phyloP scores from a whole-genome alignment of 1,140 invertebrate species.

The Metaphire vulgaris region DNA sequence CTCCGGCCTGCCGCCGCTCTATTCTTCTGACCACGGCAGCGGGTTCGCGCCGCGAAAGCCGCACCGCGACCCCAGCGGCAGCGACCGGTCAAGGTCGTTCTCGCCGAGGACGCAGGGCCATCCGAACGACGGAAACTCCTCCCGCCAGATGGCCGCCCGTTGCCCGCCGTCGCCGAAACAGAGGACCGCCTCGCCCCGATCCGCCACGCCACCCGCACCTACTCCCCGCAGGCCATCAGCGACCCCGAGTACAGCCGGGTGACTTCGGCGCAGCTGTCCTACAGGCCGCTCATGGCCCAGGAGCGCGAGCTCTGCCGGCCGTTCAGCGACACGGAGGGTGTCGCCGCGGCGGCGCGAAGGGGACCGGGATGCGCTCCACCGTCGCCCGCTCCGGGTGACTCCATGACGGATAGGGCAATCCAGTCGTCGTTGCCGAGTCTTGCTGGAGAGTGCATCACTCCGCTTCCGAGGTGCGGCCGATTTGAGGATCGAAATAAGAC shows the following conservation, averaged over 20 bases:
- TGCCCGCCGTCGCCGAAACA: constrained; percentile 7
- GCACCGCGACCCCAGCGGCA: neutral
- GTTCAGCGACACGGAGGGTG: constrained; percentile 28
- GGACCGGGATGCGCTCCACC: constrained; percentile 23
- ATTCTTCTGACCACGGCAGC: neutral
- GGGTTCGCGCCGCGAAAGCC: neutral
- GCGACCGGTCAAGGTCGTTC: constrained; percentile 1
- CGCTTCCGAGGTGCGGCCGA: constrained; percentile 29
- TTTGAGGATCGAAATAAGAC: constrained; percentile 37
- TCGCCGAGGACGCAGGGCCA: neutral
- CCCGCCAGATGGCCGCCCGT: neutral
- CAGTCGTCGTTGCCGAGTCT: constrained; percentile 55
- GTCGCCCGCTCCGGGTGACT: constrained; percentile 33
- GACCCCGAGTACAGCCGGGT: constrained; percentile 35
- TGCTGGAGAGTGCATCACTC: constrained; percentile 42
- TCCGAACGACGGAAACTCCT: neutral
- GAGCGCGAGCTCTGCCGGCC: neutral
- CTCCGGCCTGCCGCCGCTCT: neutral
- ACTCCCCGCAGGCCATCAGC: constrained; percentile 32
- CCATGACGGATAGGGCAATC: constrained; percentile 52
- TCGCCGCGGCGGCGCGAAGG: constrained; percentile 31
- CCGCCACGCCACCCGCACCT: neutral
- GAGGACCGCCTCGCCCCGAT: neutral
- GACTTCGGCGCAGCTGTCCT: constrained; percentile 31
- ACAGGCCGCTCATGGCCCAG: constrained; percentile 19